Conservation (phyloP, 2,888 invertebrate genomes). For the Acrocyrtus sp. region DNA sequence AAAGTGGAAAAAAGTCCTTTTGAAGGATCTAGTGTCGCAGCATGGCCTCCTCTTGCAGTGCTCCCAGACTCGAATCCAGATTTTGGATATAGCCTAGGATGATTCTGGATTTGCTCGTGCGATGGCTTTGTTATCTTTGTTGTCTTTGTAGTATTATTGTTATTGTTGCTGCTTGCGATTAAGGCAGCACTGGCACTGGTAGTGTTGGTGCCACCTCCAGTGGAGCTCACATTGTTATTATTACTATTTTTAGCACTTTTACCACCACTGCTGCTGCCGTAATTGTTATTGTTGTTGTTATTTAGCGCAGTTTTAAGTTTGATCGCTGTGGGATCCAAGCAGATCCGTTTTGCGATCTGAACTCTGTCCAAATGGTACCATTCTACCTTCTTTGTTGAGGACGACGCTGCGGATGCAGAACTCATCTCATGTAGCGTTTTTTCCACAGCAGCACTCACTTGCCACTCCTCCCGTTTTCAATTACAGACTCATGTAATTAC, state of each 20-base stretch:
- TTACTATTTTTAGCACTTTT: conserved; percentile 3
- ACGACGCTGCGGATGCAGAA: conserved; percentile 51
- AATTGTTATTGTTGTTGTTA: conserved; percentile 48
- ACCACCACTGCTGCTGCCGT: not conserved
- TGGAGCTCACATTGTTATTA: conserved; percentile 9
- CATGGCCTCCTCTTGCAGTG: not conserved
- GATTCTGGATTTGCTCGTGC: conserved; percentile 22
- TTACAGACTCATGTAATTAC: not conserved
- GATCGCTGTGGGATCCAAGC: conserved; percentile 44
- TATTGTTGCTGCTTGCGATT: conserved; percentile 9
- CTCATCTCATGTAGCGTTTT: conserved; percentile 38
- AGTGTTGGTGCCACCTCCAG: conserved; percentile 7
- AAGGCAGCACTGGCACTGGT: not conserved
- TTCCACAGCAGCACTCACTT: not conserved
- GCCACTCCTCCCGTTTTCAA: not conserved
- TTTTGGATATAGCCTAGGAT: conserved; percentile 31
- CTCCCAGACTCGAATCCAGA: conserved; percentile 4
- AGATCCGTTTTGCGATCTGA: conserved; percentile 51
- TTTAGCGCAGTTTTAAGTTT: conserved; percentile 51
- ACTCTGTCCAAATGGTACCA: conserved; percentile 56
- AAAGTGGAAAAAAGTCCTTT: conserved; percentile 36
- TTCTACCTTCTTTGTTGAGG: conserved; percentile 53
- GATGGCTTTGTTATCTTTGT: conserved; percentile 23
- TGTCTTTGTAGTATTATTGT: not conserved
- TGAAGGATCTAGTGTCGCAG: not conserved